Base-by-base conservation (phyloP, 1,140 invertebrate genomes). In the Colletes latitarsis region DNA sequence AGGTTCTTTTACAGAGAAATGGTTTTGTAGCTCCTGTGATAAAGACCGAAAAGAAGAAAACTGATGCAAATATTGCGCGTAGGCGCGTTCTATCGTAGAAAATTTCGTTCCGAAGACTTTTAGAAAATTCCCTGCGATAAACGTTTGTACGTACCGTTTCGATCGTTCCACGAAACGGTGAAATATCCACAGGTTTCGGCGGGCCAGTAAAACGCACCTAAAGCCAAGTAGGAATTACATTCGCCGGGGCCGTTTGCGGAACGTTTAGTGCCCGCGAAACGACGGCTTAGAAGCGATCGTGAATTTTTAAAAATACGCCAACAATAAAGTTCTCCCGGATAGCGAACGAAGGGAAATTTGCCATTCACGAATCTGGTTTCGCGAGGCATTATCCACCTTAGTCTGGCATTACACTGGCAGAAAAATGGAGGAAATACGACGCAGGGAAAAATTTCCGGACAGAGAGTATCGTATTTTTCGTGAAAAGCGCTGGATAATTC, bases 281-380 rank as follows among this genome's bases (percentile, higher is more conserved):
- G 84, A 82, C 83, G 80, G 63, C 75, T 86, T 70, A 67, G 70
- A 73, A 63, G 75, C 75, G 71, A 71, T 57, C 77, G 73, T 87
- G 85, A 86, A 87, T 87, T 86, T 87, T 87, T 74, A 76, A 87
- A 87, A 87, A 87, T 86, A 86, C 75, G 70, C 71, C 66, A 62
- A 81, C 84, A 58, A 85, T 86, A 84, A 85, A 85, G 70, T 74
- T 82, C 19, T 30, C 63, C 39, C 41, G 64, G 63, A 39, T 43
- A 71, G 62, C 49, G 67, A 14, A 8, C 49, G 12, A 53, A 49
- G 55, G 53, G 52, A 52, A 78, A 78, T 70, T 78, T 74, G 46
- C 71, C 53, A 66, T 75, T 68, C 55, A 69, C 63, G 73, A 68
- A 80, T 80, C 77, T 75, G 71, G 52, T 58, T 21, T 6, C 69